Evolutionary conservation across 2,797 vertebrate genomes (phyloP).

Genomic region (Danionella dracula): DNA sequence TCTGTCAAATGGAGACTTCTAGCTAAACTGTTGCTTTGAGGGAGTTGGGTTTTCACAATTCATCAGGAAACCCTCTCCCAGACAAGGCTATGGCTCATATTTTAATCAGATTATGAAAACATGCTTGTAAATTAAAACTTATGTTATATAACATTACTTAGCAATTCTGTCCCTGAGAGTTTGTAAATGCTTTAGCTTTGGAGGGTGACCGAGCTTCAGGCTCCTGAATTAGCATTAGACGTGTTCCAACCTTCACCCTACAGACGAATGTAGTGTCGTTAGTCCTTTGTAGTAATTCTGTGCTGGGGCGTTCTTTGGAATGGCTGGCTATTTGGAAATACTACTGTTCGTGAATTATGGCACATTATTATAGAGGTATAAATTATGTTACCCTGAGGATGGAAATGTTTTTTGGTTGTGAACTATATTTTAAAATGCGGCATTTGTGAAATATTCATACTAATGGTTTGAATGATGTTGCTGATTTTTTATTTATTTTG

Average conservation of each 20-base stretch:
- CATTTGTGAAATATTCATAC: neutral
- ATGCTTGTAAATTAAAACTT: constrained; percentile 25
- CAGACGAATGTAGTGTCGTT: constrained; percentile 28
- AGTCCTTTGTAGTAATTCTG: constrained; percentile 12
- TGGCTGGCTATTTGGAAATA: constrained; percentile 20
- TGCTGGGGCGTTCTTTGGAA: constrained; percentile 5
- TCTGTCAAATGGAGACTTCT: neutral
- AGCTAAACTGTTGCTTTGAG: neutral
- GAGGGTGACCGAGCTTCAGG: constrained; percentile 7
- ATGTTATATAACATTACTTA: constrained; percentile 39
- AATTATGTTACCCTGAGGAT: neutral
- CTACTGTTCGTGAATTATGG: neutral
- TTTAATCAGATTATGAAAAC: constrained; percentile 38
- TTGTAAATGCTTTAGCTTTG: neutral
- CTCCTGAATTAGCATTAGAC: constrained; percentile 19
- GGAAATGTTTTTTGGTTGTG: neutral
- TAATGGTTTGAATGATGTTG: no score
- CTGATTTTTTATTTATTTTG: no score
- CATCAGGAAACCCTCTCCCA: neutral
- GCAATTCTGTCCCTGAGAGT: constrained; percentile 20
- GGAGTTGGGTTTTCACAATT: neutral
- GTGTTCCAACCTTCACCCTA: constrained; percentile 24
- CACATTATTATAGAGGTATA: neutral
- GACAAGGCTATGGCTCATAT: constrained; percentile 4
- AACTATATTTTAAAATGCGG: neutral